phyloP scores from a whole-genome alignment of 2,113 vertebrate species.

The Chroicocephalus ridibundus region DNA sequence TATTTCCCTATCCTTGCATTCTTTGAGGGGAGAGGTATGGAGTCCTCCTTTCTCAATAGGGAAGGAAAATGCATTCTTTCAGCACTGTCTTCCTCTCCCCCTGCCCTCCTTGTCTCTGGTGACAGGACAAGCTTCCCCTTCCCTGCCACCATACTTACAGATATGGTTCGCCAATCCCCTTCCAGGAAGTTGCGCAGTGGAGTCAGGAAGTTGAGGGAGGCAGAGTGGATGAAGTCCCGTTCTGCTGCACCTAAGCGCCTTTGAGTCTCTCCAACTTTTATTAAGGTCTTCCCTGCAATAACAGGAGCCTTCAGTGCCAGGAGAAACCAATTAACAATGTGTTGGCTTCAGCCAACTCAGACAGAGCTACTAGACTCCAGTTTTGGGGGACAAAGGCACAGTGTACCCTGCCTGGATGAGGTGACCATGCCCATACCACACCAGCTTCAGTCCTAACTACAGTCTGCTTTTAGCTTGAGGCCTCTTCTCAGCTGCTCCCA shows the following conservation, averaged over 20 bases:
- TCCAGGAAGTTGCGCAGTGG: conserved; percentile 97
- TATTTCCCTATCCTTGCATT: background rate
- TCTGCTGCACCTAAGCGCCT: conserved; percentile 87
- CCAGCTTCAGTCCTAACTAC: background rate
- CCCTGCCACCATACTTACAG: conserved; percentile 73
- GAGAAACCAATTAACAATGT: background rate
- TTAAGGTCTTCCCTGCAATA: conserved; percentile 85
- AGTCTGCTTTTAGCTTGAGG: background rate
- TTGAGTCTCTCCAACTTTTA: conserved; percentile 91
- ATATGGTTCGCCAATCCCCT: conserved; percentile 96
- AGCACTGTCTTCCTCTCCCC: background rate
- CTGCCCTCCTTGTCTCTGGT: fast-evolving
- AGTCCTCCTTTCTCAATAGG: background rate
- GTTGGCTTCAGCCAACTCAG: background rate
- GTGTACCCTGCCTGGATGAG: background rate
- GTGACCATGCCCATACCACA: background rate
- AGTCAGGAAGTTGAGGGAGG: conserved; percentile 88
- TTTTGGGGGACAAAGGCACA: background rate
- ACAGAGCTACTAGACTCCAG: background rate
- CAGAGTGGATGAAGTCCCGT: conserved; percentile 88
- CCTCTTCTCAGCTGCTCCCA: background rate
- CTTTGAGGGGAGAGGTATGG: background rate
- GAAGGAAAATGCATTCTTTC: background rate
- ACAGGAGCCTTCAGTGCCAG: background rate
- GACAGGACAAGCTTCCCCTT: fast-evolving